Evolutionary conservation across 2,113 vertebrate genomes (phyloP).

Genomic region (Aegotheles bennettii): DNA sequence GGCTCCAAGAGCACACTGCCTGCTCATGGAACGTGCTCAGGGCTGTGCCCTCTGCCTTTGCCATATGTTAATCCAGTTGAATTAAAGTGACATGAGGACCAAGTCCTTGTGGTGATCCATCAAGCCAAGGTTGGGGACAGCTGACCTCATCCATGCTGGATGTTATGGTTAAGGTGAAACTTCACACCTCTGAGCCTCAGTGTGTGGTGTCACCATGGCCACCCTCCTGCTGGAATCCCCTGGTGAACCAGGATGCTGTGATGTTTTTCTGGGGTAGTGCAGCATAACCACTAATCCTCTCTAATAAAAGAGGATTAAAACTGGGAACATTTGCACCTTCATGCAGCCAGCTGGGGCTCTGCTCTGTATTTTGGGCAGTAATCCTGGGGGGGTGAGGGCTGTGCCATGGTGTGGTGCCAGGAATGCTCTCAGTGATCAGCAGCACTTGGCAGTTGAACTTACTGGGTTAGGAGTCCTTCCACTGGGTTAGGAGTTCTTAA

Average conservation of each 20-base stretch:
- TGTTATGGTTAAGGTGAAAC: accelerated
- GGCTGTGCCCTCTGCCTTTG: accelerated
- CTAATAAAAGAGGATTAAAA: slow-evolving; percentile 22
- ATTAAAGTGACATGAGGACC: accelerated
- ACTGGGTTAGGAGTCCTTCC: neutral
- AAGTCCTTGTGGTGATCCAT: neutral
- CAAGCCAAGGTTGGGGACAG: neutral
- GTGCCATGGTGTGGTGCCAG: neutral
- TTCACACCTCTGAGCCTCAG: accelerated
- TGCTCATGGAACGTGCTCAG: neutral
- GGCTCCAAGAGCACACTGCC: too few relatives aligned
- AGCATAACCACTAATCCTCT: neutral
- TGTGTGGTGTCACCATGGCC: neutral
- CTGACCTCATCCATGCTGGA: accelerated
- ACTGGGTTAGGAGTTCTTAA: too few relatives aligned
- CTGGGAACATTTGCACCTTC: neutral
- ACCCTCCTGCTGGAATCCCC: accelerated
- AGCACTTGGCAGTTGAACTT: neutral
- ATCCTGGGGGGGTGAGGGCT: neutral
- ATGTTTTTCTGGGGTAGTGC: neutral
- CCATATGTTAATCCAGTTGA: accelerated
- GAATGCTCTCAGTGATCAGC: neutral
- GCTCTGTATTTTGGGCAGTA: neutral
- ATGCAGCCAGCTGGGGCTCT: neutral
- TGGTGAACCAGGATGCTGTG: accelerated